A percentile compares a stretch with the other conserved stretches of the same genome.
These are phyloP conservation scores for Cuniculus paca DNA, from an alignment of 2,797 vertebrate species.

Conservation along the genomic window DNA sequence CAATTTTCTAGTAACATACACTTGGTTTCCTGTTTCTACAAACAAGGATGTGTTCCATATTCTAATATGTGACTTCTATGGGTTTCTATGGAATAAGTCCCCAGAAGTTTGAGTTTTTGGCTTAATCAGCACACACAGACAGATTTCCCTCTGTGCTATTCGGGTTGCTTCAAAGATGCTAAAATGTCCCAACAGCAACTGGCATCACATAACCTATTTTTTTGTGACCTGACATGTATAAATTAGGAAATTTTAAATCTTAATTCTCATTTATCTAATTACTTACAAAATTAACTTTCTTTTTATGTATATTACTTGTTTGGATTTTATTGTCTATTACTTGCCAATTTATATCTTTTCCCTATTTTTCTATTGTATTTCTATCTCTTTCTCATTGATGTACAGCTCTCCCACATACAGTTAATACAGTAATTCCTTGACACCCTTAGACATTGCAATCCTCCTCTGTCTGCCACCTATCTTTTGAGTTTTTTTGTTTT, in stretches of 20 bases:
- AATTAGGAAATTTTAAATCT: neutral
- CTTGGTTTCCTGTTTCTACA: neutral
- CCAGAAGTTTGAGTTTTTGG: neutral
- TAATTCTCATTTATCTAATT: conserved; percentile 16
- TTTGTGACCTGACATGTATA: neutral
- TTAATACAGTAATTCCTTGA: neutral
- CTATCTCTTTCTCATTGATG: neutral
- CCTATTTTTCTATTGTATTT: neutral
- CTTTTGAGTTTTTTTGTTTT: neutral
- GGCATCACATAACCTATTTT: neutral
- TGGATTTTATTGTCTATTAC: neutral
- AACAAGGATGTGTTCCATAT: neutral
- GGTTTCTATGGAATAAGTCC: neutral
- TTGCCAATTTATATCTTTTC: neutral
- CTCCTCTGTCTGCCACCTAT: neutral
- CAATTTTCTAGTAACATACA: neutral
- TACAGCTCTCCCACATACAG: neutral
- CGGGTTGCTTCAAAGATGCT: neutral
- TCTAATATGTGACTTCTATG: neutral
- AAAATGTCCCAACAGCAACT: neutral
- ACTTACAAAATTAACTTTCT: neutral
- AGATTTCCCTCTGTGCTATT: neutral
- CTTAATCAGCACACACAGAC: neutral
- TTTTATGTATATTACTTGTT: neutral
- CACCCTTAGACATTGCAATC: neutral